Evolutionary conservation across 2,797 vertebrate species (phyloP).

Genomic region (Thaleichthys pacificus): DNA sequence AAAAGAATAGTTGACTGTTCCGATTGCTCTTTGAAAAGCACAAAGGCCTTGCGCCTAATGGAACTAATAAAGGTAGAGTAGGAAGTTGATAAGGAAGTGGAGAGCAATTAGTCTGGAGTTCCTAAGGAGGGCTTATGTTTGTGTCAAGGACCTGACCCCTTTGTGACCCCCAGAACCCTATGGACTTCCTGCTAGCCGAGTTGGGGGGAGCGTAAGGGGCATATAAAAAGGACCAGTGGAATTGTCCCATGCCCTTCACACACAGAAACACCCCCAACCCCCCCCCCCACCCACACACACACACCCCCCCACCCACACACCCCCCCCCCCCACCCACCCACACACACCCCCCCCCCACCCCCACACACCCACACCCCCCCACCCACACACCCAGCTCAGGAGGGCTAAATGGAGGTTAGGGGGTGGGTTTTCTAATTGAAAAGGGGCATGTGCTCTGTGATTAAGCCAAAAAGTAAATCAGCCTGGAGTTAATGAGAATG

Average conservation of each 20-base stretch:
- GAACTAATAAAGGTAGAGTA: neutral
- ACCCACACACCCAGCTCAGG: slow-evolving; percentile 24
- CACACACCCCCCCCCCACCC: no score
- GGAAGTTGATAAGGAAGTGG: neutral
- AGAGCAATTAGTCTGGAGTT: neutral
- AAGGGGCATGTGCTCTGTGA: slow-evolving; percentile 53
- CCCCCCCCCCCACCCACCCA: no score
- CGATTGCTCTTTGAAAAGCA: neutral
- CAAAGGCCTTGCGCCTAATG: neutral
- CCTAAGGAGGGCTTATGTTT: neutral
- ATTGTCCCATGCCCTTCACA: no score
- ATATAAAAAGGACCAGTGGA: no score
- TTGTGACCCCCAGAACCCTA: neutral
- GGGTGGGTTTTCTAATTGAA: slow-evolving; percentile 53
- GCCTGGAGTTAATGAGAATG: slow-evolving; percentile 65
- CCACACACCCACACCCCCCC: neutral
- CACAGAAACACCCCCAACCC: neutral
- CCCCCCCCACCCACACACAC: no score
- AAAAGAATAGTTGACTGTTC: neutral
- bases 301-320: no score
- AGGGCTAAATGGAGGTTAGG: slow-evolving; percentile 24
- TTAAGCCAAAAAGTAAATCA: slow-evolving; percentile 72
- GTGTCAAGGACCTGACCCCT: slow-evolving; percentile 1
- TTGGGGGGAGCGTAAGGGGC: no score
- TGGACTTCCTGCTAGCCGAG: no score